These are phyloP conservation scores for Hoplostethus mediterraneus DNA, from an alignment of 2,797 vertebrate genomes.

Conservation along the genomic window DNA sequence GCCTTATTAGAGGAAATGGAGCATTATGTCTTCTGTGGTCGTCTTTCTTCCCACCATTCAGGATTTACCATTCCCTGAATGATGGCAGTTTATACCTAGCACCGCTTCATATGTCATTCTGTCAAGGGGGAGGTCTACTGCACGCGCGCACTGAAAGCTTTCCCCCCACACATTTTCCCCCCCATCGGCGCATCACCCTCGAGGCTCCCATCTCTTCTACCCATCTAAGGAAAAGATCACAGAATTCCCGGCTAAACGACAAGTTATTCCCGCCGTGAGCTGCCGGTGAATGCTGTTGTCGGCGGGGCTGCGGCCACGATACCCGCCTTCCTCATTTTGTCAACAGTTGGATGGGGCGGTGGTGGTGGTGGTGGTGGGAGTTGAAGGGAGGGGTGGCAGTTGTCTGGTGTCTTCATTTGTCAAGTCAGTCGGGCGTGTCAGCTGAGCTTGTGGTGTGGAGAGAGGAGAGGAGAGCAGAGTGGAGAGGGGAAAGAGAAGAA, in stretches of 20 bases:
- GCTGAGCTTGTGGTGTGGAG: constrained; percentile 21
- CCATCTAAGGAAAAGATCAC: constrained; percentile 64
- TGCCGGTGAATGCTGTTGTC: constrained; percentile 2
- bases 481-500: neutral
- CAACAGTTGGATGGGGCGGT: constrained; percentile 55
- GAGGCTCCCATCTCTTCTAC: constrained; percentile 55
- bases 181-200: constrained; percentile 1
- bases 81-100: constrained; percentile 77
- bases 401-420: constrained; percentile 68
- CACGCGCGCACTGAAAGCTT: constrained; percentile 37
- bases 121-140: constrained; percentile 28
- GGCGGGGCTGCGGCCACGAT: constrained; percentile 19
- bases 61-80: constrained; percentile 85
- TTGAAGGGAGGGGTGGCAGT: constrained; percentile 50
- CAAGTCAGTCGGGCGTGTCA: constrained; percentile 65
- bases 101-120: constrained; percentile 82
- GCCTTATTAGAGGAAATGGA: constrained; percentile 80
- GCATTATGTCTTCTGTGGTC: constrained; percentile 80
- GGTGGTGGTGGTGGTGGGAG: neutral
- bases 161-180: constrained; percentile 10
- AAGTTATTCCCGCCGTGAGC: constrained; percentile 35
- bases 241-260: constrained; percentile 51
- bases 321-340: constrained; percentile 42
- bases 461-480: constrained; percentile 11
- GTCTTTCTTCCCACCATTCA: constrained; percentile 78